These are phyloP conservation scores for Onychomys arenicola DNA, from an alignment of 2,797 vertebrate species.

Conservation along the genomic window DNA sequence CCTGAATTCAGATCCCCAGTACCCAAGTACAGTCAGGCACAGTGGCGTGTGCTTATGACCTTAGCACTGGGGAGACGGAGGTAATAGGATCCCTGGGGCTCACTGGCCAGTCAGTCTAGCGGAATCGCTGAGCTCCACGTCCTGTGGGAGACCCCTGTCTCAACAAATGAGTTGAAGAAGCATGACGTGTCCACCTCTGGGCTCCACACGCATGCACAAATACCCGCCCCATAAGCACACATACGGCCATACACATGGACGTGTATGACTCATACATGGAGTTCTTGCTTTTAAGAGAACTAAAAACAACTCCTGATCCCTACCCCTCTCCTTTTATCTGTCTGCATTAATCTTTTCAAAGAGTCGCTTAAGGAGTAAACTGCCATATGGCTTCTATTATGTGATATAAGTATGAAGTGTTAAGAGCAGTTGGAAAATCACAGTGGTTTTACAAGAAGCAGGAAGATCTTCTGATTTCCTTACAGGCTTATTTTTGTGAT, in stretches of 20 bases:
- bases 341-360: constrained; percentile 39
- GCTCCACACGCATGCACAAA: background rate
- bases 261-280: background rate
- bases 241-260: background rate
- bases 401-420: background rate
- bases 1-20: background rate
- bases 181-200: rapidly evolving
- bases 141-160: background rate
- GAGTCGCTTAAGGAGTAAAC: constrained; percentile 33
- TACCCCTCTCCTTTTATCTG: background rate
- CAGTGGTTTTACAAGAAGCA: background rate
- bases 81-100: background rate
- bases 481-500: background rate
- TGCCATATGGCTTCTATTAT: background rate
- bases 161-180: background rate
- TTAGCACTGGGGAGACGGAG: background rate
- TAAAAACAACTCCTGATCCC: background rate
- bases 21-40: background rate
- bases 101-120: too few species aligned
- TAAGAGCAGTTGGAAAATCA: background rate
- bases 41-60: background rate
- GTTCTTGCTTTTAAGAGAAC: background rate
- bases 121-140: background rate
- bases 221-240: background rate
- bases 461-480: background rate